These are phyloP conservation scores for Xyrauchen texanus DNA, from an alignment of 2,113 vertebrate genomes.

Conservation along the genomic window DNA sequence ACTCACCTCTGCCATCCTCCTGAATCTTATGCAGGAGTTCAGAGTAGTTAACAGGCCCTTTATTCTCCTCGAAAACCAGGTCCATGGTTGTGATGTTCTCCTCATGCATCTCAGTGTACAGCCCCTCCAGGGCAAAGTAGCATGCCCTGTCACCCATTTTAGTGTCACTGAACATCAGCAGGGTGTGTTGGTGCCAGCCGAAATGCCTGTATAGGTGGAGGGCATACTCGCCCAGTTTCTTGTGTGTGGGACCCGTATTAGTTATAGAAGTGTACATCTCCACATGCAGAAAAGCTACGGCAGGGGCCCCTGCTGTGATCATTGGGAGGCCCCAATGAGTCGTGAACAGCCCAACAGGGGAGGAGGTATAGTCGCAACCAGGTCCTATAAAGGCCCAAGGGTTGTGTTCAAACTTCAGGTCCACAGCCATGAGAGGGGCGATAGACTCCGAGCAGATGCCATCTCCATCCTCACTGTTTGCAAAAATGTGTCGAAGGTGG, in stretches of 20 bases:
- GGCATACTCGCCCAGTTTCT: conserved; percentile 85
- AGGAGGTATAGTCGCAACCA: conserved; percentile 85
- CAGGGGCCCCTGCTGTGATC: conserved; percentile 85
- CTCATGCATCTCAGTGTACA: conserved; percentile 75
- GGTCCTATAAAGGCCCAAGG: conserved; percentile 88
- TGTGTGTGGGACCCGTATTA: conserved; percentile 86
- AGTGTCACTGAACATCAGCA: conserved; percentile 84
- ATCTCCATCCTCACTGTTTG: conserved; percentile 80
- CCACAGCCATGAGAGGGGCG: conserved; percentile 85
- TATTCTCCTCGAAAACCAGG: conserved; percentile 75
- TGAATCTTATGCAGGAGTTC: conserved; percentile 76
- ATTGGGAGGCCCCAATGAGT: conserved; percentile 88
- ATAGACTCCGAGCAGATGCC: conserved; percentile 86
- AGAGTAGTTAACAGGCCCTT: conserved; percentile 72
- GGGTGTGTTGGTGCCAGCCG: conserved; percentile 79
- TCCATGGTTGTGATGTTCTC: conserved; percentile 79
- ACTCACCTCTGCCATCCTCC: conserved; percentile 77
- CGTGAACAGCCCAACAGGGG: conserved; percentile 84
- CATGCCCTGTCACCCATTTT: conserved; percentile 78
- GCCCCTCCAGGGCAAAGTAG: conserved; percentile 86
- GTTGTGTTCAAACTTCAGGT: conserved; percentile 78
- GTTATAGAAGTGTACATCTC: conserved; percentile 78
- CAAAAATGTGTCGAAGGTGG: conserved; percentile 73
- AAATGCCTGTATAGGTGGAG: conserved; percentile 81
- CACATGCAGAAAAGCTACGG: conserved; percentile 75